phyloP scores from a whole-genome alignment of 2,113 vertebrate species.

The Lagenorhynchus albirostris region DNA sequence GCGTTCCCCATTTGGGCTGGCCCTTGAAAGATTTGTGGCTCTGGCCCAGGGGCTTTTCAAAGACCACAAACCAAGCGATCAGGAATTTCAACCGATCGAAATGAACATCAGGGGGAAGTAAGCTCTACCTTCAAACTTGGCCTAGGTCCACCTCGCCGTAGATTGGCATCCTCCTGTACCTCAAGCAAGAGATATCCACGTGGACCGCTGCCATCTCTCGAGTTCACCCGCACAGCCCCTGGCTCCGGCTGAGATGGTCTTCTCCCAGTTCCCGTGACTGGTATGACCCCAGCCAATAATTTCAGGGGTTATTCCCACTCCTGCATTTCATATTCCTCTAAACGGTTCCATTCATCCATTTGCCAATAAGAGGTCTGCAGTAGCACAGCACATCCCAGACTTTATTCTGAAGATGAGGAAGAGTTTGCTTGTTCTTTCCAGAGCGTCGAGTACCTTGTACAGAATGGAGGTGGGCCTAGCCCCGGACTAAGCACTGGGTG shows the following conservation, averaged over 20 bases:
- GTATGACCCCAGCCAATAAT: not conserved
- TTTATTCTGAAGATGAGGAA: not conserved
- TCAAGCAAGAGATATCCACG: not conserved
- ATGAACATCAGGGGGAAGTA: not conserved
- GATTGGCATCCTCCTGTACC: fast-evolving
- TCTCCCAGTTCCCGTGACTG: not conserved
- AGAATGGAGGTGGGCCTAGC: not conserved
- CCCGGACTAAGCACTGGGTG: not conserved
- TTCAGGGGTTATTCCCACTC: not conserved
- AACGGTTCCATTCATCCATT: not conserved
- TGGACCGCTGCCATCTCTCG: not conserved
- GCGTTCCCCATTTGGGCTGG: not conserved
- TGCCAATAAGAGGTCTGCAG: not conserved
- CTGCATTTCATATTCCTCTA: not conserved
- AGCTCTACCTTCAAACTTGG: not conserved
- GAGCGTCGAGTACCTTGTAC: not conserved
- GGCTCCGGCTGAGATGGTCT: not conserved
- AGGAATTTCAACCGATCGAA: conserved; percentile 42
- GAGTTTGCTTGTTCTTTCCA: not conserved
- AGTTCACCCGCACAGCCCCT: not conserved
- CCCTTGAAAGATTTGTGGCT: conserved; percentile 50
- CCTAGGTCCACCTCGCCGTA: not conserved
- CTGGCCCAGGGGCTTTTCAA: not conserved
- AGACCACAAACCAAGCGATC: not conserved
- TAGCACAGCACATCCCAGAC: no score